Evolutionary conservation across 2,797 vertebrate genomes (phyloP).

Genomic region (Gobionotothen gibberifrons): DNA sequence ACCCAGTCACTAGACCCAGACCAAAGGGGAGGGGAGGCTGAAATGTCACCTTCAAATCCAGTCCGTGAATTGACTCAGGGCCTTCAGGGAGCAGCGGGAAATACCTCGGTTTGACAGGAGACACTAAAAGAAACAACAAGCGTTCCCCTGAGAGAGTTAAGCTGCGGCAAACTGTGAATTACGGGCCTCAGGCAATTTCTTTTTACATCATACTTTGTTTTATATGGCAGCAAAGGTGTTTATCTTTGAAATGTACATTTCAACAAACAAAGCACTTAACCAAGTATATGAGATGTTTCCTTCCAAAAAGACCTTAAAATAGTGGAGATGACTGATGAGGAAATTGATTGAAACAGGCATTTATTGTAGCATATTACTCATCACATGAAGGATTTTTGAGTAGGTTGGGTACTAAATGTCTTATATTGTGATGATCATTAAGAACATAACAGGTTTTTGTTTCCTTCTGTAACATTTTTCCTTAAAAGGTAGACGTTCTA

Average conservation of each 20-base stretch:
- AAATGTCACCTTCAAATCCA: slow-evolving; percentile 74
- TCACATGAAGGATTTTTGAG: slow-evolving; percentile 13
- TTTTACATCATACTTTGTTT: slow-evolving; percentile 57
- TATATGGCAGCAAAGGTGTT: slow-evolving; percentile 45
- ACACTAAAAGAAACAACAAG: slow-evolving; percentile 75
- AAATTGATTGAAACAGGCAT: slow-evolving; percentile 25
- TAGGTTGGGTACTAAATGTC: not conserved
- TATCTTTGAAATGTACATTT: slow-evolving; percentile 53
- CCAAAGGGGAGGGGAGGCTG: slow-evolving; percentile 51
- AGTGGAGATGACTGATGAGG: slow-evolving; percentile 1
- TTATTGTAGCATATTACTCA: slow-evolving; percentile 23
- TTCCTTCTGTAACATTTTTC: not conserved
- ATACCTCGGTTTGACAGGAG: slow-evolving; percentile 77
- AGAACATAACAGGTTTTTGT: not conserved
- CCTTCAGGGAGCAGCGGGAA: slow-evolving; percentile 69
- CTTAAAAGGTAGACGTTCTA: not conserved
- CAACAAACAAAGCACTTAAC: slow-evolving; percentile 56
- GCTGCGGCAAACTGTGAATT: slow-evolving; percentile 51
- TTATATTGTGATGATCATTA: slow-evolving; percentile 5
- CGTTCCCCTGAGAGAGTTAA: slow-evolving; percentile 39
- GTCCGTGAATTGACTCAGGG: slow-evolving; percentile 71
- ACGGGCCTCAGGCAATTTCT: slow-evolving; percentile 44
- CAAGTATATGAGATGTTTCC: slow-evolving; percentile 35
- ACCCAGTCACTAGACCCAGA: slow-evolving; percentile 43
- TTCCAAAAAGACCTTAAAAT: slow-evolving; percentile 30